Base-by-base conservation (phyloP, 1,140 invertebrate genomes). In the Belonocnema kinseyi region DNA sequence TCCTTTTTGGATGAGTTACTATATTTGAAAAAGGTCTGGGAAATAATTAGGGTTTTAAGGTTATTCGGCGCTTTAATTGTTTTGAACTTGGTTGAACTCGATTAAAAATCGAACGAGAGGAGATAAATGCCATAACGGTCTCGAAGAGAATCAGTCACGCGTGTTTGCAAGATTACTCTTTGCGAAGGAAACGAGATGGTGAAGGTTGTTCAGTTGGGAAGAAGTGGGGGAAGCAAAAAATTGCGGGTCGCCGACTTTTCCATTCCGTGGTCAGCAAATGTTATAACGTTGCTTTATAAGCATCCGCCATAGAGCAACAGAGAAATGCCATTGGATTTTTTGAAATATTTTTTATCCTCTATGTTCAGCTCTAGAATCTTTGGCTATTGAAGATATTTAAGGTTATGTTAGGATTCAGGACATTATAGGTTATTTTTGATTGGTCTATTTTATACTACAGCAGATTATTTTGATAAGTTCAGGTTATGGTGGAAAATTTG, bases 181-280 rank as follows among this genome's bases (percentile, higher is more conserved):
- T 66, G 61, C 40, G 61, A 40, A 66, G 61, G 61, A 66, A 66
- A 66, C 61, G 61, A 66, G 61, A 66, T 66, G 61, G 61, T 66
- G 61, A 66, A 66, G 61, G 61, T 66, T 66, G 33, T 40, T 66
- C 58, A 66, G 26, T 3, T 14, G 61, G 13, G 13, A 2, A 33
- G 16, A 26, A 66, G 17, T 73, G 16, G 72, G 26, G n/a, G 6
- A 10, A 7, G 26, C 17, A 74, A 33, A 40, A 40, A n/a, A 51
- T 21, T 7, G 17, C 13, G 50, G 66, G 74, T 73, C 53, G 52
- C 46, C 21, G 56, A 52, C 33, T 77, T 80, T 80, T 76, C 72
- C 61, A 77, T 61, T 40, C 70, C 21, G 12, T 61, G 79, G 75
- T 78, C 11, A n/a, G 17, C 58, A 12, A 11, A 21, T 51, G 77